Evolutionary conservation across 64 coral and sea anemone species (phyloP), one percentile per base, ranked within the genome.

Genomic region (Orbicella faveolata): DNA sequence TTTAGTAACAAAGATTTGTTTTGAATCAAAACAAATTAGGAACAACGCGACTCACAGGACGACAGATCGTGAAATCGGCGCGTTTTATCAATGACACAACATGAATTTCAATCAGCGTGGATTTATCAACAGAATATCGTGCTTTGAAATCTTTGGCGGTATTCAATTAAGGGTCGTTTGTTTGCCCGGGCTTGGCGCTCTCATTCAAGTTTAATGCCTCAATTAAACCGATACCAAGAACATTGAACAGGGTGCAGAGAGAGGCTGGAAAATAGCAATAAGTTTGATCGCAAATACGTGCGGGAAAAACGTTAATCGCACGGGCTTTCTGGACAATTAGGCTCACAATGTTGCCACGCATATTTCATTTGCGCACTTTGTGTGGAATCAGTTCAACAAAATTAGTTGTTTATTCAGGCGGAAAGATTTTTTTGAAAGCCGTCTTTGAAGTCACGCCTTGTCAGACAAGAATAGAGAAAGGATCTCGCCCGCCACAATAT

Each of bases 391-490:
- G 17, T 83, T 41, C 63, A 30, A 85, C 63, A 85, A 85, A 68
- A 85, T 85, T 83, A 72, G 82, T 52, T 85, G 65, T 85, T 72
- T 85, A 72, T 85, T 85, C 82, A 85, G 36, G 82, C 82, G 63
- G 82, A 85, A 85, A 10, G 80, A 21, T 30, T 37, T 67, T 48
- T 34, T 85, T 85, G 16, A 85, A 85, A 72, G 82, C 15, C 63
- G 19, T 37, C 82, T 85, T 85, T 85, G 82, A 85, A 72, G 82
- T 85, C 65, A 85, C 82, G 82, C 82, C 65, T 72, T 85, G 82
- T 70, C 82, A 85, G 63, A 72, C 30, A 48, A 72, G 61, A 85
- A 65, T 21, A 52, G 82, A 85, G 52, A 62, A 67, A 85, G 82
- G 20, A 52, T 9, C 37, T 12, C n/a, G 0, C n/a, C 63, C 82